These are phyloP conservation scores for Gracilinanus agilis DNA, from an alignment of 2,113 vertebrate species.

Conservation along the genomic window DNA sequence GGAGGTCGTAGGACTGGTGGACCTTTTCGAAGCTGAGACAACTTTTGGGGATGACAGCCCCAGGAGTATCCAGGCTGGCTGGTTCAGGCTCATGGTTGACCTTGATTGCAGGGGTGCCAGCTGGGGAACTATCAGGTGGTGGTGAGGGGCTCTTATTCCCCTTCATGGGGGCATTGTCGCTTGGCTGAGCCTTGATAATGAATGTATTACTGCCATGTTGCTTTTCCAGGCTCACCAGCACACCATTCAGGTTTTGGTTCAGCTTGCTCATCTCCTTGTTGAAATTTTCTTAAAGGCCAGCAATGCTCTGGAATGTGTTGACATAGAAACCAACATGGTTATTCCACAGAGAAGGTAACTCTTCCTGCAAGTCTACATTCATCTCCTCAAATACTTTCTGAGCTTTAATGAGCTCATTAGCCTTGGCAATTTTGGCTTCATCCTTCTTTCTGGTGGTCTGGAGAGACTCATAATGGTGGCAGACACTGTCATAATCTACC, in stretches of 20 bases:
- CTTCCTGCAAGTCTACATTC: constrained; percentile 97
- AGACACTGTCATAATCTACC: constrained; percentile 97
- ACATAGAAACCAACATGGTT: constrained; percentile 99
- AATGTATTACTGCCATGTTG: constrained; percentile 88
- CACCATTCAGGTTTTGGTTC: constrained; percentile 93
- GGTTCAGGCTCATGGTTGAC: constrained; percentile 91
- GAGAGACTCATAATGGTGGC: constrained; percentile 95
- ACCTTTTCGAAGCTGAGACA: constrained; percentile 96
- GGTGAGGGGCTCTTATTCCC: constrained; percentile 87
- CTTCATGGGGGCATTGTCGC: constrained; percentile 86
- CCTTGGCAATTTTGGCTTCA: constrained; percentile 95
- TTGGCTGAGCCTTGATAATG: constrained; percentile 87
- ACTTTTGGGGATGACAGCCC: constrained; percentile 94
- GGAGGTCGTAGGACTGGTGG: constrained; percentile 96
- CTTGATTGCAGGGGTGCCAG: constrained; percentile 85
- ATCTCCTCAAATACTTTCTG: constrained; percentile 99
- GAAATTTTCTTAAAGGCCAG: constrained; percentile 98
- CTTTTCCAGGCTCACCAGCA: constrained; percentile 91
- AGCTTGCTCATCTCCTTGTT: constrained; percentile 98
- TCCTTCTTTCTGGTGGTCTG: constrained; percentile 98
- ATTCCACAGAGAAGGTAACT: constrained; percentile 98
- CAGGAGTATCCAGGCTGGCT: constrained; percentile 84
- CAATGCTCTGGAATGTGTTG: constrained; percentile 99
- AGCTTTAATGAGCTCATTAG: constrained; percentile 96
- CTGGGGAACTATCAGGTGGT: constrained; percentile 86